Conservation (phyloP, 1,140 invertebrate genomes). For the Pseudomyrmex dendroicus region DNA sequence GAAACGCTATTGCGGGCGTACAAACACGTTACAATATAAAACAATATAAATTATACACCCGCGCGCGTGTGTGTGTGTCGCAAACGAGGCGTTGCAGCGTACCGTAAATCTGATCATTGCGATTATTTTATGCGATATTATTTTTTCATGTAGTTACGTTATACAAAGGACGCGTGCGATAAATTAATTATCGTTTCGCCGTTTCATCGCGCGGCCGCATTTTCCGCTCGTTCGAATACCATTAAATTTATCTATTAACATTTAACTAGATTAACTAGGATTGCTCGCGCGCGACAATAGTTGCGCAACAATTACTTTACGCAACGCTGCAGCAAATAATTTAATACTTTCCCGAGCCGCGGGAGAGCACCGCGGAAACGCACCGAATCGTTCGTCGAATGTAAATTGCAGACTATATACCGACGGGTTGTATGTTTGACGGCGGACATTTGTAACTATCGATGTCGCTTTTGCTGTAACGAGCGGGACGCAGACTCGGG, state of each 20-base stretch:
- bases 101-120: background rate
- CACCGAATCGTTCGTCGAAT: constrained; percentile 1
- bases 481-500: constrained; percentile 11
- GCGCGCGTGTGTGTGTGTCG: background rate
- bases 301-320: constrained; percentile 37
- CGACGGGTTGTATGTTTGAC: constrained; percentile 43
- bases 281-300: constrained; percentile 16
- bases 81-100: background rate
- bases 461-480: constrained; percentile 51
- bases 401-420: constrained; percentile 28
- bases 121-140: constrained; percentile 2
- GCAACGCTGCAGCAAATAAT: constrained; percentile 37
- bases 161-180: constrained; percentile 26
- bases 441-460: constrained; percentile 57
- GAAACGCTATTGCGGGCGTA: background rate
- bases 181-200: constrained; percentile 33
- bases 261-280: constrained; percentile 9
- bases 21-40: background rate
- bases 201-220: background rate
- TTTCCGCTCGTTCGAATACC: constrained; percentile 30
- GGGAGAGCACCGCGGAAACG: background rate
- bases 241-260: constrained; percentile 41
- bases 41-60: constrained; percentile 17
- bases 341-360: constrained; percentile 41
- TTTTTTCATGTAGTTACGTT: constrained; percentile 29